Percentiles rank a stretch among this genome's conserved stretches.
Conservation (phyloP, 2,888 invertebrate species). For the Melieria picta region DNA sequence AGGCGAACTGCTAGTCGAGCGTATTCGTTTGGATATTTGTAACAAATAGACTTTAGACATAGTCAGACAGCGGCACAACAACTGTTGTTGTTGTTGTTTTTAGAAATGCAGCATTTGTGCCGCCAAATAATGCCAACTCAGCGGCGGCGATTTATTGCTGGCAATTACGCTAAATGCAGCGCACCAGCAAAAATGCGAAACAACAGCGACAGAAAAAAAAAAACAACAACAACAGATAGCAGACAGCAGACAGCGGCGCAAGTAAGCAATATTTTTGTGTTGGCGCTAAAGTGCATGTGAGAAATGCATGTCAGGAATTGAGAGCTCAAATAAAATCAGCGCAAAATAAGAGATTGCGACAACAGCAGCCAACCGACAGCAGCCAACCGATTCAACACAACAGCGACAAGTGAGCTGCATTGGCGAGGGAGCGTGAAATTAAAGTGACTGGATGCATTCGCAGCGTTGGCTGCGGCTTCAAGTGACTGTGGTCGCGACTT, state of each 20-base stretch:
- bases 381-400: background rate
- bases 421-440: background rate
- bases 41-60: no score
- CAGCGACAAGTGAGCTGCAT: background rate
- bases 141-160: slow-evolving; percentile 16
- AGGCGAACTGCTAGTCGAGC: no score
- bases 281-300: background rate
- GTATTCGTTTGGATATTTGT: no score
- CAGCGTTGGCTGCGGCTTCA: background rate
- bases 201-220: background rate
- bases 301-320: slow-evolving; percentile 29
- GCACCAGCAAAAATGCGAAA: slow-evolving; percentile 2
- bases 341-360: slow-evolving; percentile 3
- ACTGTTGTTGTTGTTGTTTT: no score
- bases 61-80: no score
- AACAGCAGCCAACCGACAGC: background rate
- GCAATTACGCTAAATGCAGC: slow-evolving; percentile 24
- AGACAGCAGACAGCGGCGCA: background rate
- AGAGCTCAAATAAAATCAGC: slow-evolving; percentile 10
- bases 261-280: background rate
- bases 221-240: background rate
- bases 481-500: background rate
- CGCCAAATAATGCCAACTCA: no score
- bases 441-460: background rate
- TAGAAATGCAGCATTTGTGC: no score